phyloP scores from a whole-genome alignment of 2,888 invertebrate genomes.

The Drosophila hamatofila region DNA sequence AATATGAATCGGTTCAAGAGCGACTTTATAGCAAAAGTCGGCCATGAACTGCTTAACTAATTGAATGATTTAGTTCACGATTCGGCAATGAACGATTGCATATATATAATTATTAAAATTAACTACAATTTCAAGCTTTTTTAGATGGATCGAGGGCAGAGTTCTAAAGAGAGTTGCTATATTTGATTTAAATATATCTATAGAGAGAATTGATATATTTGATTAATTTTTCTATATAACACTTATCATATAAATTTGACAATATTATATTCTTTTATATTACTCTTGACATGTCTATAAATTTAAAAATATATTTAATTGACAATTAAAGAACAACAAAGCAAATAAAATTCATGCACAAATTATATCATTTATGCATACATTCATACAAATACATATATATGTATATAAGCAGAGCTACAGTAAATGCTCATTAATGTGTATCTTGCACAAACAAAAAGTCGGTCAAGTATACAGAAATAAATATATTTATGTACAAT shows the following conservation, averaged over 20 bases:
- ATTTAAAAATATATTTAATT: slow-evolving; percentile 1
- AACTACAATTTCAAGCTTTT: background rate
- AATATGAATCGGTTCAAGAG: background rate
- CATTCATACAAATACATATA: slow-evolving; percentile 3
- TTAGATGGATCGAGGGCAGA: background rate
- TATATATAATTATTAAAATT: background rate
- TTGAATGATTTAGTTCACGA: background rate
- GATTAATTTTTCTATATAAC: background rate
- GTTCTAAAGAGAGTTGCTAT: background rate
- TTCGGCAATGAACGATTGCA: background rate
- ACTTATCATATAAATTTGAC: background rate
- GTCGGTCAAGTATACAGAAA: slow-evolving; percentile 72
- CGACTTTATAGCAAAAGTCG: background rate
- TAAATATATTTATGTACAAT: slow-evolving; percentile 7
- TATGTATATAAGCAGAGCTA: slow-evolving; percentile 12
- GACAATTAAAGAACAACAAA: background rate
- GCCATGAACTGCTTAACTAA: background rate
- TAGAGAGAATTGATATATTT: no score
- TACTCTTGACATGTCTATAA: background rate
- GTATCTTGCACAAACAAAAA: slow-evolving; percentile 37
- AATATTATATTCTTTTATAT: background rate
- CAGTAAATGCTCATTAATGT: slow-evolving; percentile 18
- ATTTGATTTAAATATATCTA: no score
- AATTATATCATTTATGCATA: slow-evolving; percentile 22
- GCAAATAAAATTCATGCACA: slow-evolving; percentile 32